Conservation (phyloP, 1,140 invertebrate genomes). For the Bathynomus jamesi region DNA sequence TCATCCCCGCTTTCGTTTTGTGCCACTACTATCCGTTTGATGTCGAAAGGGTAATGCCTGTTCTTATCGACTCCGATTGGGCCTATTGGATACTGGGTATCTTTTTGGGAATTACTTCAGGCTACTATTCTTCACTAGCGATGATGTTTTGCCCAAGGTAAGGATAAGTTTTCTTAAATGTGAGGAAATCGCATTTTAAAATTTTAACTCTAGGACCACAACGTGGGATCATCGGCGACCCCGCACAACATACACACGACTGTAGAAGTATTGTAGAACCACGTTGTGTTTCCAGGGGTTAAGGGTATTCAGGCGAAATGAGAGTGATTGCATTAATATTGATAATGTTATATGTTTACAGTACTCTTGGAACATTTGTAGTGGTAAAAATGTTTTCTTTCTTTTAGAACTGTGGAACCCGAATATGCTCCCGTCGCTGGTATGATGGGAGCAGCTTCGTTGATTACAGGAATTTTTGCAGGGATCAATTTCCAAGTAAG, state of each 20-base stretch:
- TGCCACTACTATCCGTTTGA: constrained; percentile 73
- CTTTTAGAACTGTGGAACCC: constrained; percentile 64
- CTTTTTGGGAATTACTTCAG: constrained; percentile 73
- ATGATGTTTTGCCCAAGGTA: constrained; percentile 97
- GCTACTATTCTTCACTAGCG: constrained; percentile 82
- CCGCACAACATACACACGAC: no score
- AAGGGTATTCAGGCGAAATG: no score
- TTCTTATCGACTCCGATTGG: constrained; percentile 75
- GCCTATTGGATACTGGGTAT: constrained; percentile 66
- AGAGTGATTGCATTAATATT: no score
- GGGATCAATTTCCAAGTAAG: constrained; percentile 68
- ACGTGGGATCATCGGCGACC: no score
- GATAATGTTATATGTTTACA: no score
- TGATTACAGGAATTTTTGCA: constrained; percentile 79
- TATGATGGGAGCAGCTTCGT: constrained; percentile 86
- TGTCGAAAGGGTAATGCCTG: constrained; percentile 53
- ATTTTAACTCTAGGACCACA: no score
- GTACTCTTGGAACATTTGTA: no score
- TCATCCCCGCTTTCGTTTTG: constrained; percentile 85
- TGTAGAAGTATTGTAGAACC: no score
- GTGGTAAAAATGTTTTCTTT: no score
- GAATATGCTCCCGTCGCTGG: constrained; percentile 78
- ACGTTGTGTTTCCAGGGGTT: no score
- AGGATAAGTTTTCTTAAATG: no score
- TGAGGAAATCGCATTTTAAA: no score